A percentile compares a stretch with the other conserved stretches of the same genome.
Conservation (phyloP, 2,888 invertebrate species). For the Adineta ricciae region DNA sequence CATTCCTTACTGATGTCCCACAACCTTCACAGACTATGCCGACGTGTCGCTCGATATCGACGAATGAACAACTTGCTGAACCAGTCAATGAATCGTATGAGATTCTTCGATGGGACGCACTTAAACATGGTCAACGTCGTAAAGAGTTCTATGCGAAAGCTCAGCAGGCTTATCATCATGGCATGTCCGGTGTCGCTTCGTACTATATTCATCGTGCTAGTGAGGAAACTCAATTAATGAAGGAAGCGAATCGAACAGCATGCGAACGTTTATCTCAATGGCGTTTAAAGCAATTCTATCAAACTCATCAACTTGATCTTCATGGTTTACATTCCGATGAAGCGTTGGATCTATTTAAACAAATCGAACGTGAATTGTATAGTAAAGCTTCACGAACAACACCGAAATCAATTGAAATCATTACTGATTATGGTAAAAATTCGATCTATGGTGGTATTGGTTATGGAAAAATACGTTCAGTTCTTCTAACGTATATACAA, state of each 20-base stretch:
- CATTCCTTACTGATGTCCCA: neutral
- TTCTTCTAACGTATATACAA: neutral
- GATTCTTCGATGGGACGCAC: neutral
- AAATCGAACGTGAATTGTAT: neutral
- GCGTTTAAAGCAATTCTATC: neutral
- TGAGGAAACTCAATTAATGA: neutral
- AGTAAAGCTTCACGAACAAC: neutral
- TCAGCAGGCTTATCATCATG: neutral
- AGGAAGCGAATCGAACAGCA: neutral
- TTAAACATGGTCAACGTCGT: neutral
- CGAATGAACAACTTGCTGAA: neutral
- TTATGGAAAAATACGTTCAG: neutral
- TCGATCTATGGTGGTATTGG: neutral
- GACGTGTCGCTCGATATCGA: no score
- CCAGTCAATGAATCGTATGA: neutral
- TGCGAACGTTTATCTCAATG: neutral
- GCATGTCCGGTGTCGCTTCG: neutral
- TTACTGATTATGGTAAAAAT: neutral
- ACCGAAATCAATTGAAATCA: neutral
- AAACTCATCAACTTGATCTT: neutral
- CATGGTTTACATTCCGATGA: neutral
- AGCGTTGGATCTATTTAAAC: neutral
- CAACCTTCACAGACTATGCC: no score
- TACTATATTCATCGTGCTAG: neutral
- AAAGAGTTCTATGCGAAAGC: neutral